Evolutionary conservation across 2,888 invertebrate species (phyloP).

Genomic region (Mimachlamys varia): DNA sequence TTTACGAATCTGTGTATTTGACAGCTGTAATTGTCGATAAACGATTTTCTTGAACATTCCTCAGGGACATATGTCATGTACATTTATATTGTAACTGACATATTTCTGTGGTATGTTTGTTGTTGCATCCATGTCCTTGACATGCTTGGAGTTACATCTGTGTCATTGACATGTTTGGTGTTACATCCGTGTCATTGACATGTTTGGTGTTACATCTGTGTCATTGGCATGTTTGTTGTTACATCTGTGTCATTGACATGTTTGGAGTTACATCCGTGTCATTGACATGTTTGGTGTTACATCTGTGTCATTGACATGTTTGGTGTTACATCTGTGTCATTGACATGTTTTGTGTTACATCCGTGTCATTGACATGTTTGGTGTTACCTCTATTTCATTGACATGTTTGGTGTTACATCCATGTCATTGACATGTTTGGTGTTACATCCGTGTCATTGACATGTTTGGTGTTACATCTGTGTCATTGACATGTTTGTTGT

Average conservation of each 20-base stretch:
- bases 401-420: constrained; percentile 16
- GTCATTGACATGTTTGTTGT: not conserved
- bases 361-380: constrained; percentile 12
- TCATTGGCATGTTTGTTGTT: not conserved
- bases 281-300: not conserved
- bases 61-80: not conserved
- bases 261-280: not conserved
- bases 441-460: not conserved
- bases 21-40: not conserved
- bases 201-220: not conserved
- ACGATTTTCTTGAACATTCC: not conserved
- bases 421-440: not conserved
- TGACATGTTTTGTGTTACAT: not conserved
- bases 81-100: not conserved
- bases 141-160: not conserved
- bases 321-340: not conserved
- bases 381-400: not conserved
- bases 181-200: not conserved
- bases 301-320: constrained; percentile 4
- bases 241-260: constrained; percentile 11
- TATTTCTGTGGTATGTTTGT: not conserved
- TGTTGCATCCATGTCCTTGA: not conserved
- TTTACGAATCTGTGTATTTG: not conserved
- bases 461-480: not conserved
- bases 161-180: not conserved